Evolutionary conservation across 1,140 invertebrate species (phyloP).

Genomic region (Drosophila sulfurigaster): DNA sequence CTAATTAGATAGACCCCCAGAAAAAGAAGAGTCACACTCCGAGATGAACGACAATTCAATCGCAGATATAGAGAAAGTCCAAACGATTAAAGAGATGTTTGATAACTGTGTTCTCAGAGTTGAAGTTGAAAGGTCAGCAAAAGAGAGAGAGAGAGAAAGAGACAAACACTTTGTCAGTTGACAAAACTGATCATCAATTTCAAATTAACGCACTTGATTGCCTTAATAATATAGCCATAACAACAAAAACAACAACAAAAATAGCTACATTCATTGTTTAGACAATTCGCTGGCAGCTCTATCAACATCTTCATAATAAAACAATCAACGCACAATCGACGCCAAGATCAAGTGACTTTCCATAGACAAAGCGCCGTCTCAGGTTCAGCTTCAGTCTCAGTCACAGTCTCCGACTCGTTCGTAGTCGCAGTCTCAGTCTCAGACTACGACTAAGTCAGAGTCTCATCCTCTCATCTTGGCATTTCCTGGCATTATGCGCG

Average conservation of each 20-base stretch:
- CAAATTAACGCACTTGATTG: slow-evolving; percentile 73
- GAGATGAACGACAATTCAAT: slow-evolving; percentile 13
- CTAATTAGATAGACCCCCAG: slow-evolving; percentile 65
- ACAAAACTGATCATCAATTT: slow-evolving; percentile 67
- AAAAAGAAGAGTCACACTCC: slow-evolving; percentile 20
- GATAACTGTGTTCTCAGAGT: slow-evolving; percentile 2
- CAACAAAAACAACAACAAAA: slow-evolving; percentile 32
- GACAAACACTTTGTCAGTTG: slow-evolving; percentile 41
- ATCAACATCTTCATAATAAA: slow-evolving; percentile 81
- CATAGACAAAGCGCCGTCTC: slow-evolving; percentile 64
- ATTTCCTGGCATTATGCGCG: slow-evolving; percentile 82
- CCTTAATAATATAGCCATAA: slow-evolving; percentile 78
- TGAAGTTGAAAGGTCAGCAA: slow-evolving; percentile 29
- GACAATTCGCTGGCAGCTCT: slow-evolving; percentile 50
- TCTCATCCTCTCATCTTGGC: slow-evolving; percentile 58
- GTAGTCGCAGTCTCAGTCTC: slow-evolving; percentile 27
- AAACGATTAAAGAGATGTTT: slow-evolving; percentile 5
- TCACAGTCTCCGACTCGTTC: slow-evolving; percentile 14
- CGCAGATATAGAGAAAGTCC: slow-evolving; percentile 10
- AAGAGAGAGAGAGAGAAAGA: background rate
- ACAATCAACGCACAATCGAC: slow-evolving; percentile 82
- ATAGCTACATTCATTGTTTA: slow-evolving; percentile 42
- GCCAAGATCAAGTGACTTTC: slow-evolving; percentile 76
- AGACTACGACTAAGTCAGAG: background rate
- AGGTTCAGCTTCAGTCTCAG: slow-evolving; percentile 1